A percentile compares a stretch with the other conserved stretches of the same genome.
These are phyloP conservation scores for Anthophora plumipes DNA, from an alignment of 2,888 invertebrate genomes.

Conservation along the genomic window DNA sequence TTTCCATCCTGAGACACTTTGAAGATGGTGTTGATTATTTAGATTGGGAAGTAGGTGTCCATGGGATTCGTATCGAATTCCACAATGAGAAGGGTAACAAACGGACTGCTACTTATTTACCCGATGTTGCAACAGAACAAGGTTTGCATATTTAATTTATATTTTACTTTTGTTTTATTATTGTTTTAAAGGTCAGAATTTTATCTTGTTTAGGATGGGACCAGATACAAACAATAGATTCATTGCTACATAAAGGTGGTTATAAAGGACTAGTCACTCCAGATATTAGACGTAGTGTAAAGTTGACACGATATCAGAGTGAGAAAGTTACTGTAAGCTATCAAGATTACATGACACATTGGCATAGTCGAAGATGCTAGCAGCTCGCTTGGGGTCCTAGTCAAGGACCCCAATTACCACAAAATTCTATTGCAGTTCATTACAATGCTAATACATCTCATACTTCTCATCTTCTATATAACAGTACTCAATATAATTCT, in stretches of 20 bases:
- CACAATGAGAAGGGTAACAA: constrained; percentile 96
- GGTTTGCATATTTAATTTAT: constrained; percentile 86
- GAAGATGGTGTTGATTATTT: constrained; percentile 97
- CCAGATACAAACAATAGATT: constrained; percentile 99
- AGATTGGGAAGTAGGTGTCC: constrained; percentile 98
- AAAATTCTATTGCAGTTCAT: constrained; percentile 71
- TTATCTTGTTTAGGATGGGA: constrained; percentile 94
- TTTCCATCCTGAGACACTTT: constrained; percentile 97
- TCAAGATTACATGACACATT: constrained; percentile 91
- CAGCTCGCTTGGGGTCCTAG: constrained; percentile 87
- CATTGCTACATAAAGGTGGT: constrained; percentile 98
- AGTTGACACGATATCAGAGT: constrained; percentile 98
- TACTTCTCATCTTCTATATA: constrained; percentile 70
- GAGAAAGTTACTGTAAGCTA: constrained; percentile 97
- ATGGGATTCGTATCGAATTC: constrained; percentile 99
- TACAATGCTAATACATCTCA: constrained; percentile 71
- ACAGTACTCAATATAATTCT: constrained; percentile 66
- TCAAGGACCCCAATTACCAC: constrained; percentile 76
- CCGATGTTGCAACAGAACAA: constrained; percentile 99
- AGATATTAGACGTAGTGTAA: constrained; percentile 94
- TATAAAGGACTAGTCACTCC: constrained; percentile 96
- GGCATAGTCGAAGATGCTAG: constrained; percentile 90
- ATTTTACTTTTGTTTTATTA: not conserved
- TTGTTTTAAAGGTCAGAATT: constrained; percentile 13
- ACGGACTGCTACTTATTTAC: constrained; percentile 98